A percentile compares a stretch with the other conserved stretches of the same genome.
These are phyloP conservation scores for Deilephila elpenor DNA, from an alignment of 2,888 invertebrate genomes.

Conservation along the genomic window DNA sequence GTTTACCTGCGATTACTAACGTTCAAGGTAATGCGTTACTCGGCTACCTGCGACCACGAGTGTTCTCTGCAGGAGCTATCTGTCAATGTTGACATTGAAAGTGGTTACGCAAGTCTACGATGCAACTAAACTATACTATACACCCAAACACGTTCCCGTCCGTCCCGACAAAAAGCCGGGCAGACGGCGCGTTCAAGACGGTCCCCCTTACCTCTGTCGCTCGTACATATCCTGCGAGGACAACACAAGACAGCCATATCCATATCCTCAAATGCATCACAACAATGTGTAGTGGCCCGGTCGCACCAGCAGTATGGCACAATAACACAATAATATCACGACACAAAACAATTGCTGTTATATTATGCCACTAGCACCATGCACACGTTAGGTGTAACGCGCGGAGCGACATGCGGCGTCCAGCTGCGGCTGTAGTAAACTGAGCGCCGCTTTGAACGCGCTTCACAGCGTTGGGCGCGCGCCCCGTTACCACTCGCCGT, in stretches of 20 bases:
- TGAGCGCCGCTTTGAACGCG: conserved; percentile 74
- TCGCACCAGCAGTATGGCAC: conserved; percentile 73
- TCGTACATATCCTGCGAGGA: conserved; percentile 89
- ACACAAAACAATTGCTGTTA: conserved; percentile 79
- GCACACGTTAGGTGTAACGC: conserved; percentile 72
- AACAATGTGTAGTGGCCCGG: conserved; percentile 76
- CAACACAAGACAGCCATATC: conserved; percentile 89
- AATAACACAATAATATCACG: conserved; percentile 75
- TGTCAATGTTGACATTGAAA: conserved; percentile 78
- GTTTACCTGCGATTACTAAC: conserved; percentile 76
- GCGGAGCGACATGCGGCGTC: conserved; percentile 72
- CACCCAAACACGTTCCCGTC: conserved; percentile 48
- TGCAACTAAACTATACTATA: conserved; percentile 50
- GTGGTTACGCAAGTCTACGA: conserved; percentile 72
- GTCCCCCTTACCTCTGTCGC: conserved; percentile 89
- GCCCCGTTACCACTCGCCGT: conserved; percentile 61
- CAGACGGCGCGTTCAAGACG: conserved; percentile 79
- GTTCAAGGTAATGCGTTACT: conserved; percentile 69
- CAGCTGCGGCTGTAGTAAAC: conserved; percentile 74
- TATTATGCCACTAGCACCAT: conserved; percentile 81
- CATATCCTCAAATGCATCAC: conserved; percentile 92
- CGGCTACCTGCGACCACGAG: conserved; percentile 19
- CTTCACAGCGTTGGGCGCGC: conserved; percentile 70
- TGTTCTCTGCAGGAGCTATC: conserved; percentile 23
- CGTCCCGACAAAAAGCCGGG: conserved; percentile 74